These are phyloP conservation scores for Agrotis segetum DNA, from an alignment of 2,888 invertebrate genomes.

Conservation along the genomic window DNA sequence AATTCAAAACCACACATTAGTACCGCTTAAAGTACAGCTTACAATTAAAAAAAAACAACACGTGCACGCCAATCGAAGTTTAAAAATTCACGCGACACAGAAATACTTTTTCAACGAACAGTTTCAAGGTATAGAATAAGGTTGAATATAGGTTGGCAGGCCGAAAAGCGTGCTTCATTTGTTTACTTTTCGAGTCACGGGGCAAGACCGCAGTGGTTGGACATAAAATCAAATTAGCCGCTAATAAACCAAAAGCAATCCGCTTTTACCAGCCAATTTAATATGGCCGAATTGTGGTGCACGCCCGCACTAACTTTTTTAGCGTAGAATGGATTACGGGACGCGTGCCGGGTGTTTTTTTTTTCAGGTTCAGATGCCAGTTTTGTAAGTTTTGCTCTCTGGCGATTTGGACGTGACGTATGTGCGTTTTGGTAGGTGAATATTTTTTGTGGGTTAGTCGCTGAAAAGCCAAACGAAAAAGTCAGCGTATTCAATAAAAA, in stretches of 20 bases:
- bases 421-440: slow-evolving; percentile 1
- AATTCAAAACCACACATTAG: slow-evolving; percentile 41
- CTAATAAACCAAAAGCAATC: slow-evolving; percentile 88
- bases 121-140: slow-evolving; percentile 35
- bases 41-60: slow-evolving; percentile 27
- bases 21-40: slow-evolving; percentile 27
- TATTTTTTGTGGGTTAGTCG: not conserved
- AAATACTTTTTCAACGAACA: slow-evolving; percentile 30
- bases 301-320: slow-evolving; percentile 62
- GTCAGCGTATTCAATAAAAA: too few relatives aligned
- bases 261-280: slow-evolving; percentile 79
- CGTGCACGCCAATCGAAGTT: slow-evolving; percentile 42
- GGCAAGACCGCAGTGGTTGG: slow-evolving; percentile 76
- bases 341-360: slow-evolving; percentile 50
- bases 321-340: slow-evolving; percentile 61
- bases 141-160: slow-evolving; percentile 45
- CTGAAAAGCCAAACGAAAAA: too few relatives aligned
- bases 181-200: slow-evolving; percentile 84
- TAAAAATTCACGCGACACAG: slow-evolving; percentile 36
- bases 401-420: slow-evolving; percentile 9
- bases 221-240: slow-evolving; percentile 86
- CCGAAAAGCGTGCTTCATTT: slow-evolving; percentile 68
- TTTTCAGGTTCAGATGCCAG: slow-evolving; percentile 32
- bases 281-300: slow-evolving; percentile 72
- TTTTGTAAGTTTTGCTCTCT: slow-evolving; percentile 40